Evolutionary conservation across 2,888 invertebrate genomes (phyloP), one percentile per base, ranked within the genome.

Genomic region (Eulithis testata): DNA sequence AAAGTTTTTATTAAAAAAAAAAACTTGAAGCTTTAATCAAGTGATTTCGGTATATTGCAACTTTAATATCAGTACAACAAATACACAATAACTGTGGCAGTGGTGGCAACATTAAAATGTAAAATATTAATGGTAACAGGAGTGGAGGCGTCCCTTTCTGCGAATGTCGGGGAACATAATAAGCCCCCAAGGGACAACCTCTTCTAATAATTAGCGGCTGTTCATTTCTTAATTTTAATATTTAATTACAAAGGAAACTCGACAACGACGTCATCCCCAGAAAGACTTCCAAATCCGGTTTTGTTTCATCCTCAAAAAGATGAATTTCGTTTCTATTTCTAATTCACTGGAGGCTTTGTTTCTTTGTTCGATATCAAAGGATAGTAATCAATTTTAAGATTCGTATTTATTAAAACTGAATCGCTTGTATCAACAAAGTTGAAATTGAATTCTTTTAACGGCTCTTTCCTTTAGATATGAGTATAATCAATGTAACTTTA

Each of bases 191-290:
- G 93, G 93, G 93, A 93, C 93, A 91, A 89, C 88, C 92, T 89
- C 91, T 85, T 86, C 90, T 93, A 93, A 93, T 93, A 93, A 93
- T 93, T 93, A 93, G 92, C 90, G 93, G 90, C 92, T 93, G 93
- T 92, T 93, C 93, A 93, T 93, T 93, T 93, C 93, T 93, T 93
- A 93, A 93, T 93, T 93, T 93, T 93, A 93, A 93, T 93, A 93
- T 93, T 93, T 93, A 93, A 93, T 93, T 93, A 93, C 93, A 91
- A 93, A 93, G 93, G 93, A 92, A 92, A 92, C 91, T 91, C 92
- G 89, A 92, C 81, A 90, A 92, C 87, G 89, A 93, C 93, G 93
- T 93, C 93, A 93, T 89, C 87, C 80, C 86, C 93, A 92, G 90
- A 90, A 90, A 90, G 87, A 87, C 83, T 87, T 77, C 76, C 80